phyloP scores from a whole-genome alignment of 2,888 invertebrate genomes.

The Campoplex capitator region DNA sequence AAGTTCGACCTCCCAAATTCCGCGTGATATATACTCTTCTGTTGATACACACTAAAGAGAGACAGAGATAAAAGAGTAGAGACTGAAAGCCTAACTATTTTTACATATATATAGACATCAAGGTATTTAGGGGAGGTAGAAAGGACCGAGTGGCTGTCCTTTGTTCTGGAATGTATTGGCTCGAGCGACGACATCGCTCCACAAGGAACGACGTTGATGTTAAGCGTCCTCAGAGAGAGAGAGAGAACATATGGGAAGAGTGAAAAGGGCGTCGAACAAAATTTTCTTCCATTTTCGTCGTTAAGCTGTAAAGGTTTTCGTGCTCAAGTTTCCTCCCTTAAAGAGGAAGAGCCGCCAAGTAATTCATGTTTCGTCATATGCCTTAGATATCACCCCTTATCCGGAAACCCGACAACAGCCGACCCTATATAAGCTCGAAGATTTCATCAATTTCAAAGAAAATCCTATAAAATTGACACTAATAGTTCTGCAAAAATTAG shows the following conservation, averaged over 20 bases:
- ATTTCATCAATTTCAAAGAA: neutral
- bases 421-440: neutral
- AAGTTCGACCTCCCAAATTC: slow-evolving; percentile 63
- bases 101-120: slow-evolving; percentile 29
- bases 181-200: slow-evolving; percentile 43
- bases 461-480: neutral
- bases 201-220: slow-evolving; percentile 5
- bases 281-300: slow-evolving; percentile 39
- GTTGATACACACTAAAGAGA: slow-evolving; percentile 40
- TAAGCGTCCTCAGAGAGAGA: neutral
- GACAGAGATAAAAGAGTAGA: neutral
- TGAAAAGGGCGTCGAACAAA: slow-evolving; percentile 37
- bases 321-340: slow-evolving; percentile 33
- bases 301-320: slow-evolving; percentile 34
- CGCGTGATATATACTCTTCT: slow-evolving; percentile 45
- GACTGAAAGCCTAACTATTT: slow-evolving; percentile 1
- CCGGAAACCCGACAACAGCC: neutral
- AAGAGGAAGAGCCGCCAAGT: slow-evolving; percentile 44
- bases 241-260: neutral
- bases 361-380: slow-evolving; percentile 42
- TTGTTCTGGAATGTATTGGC: slow-evolving; percentile 65
- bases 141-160: slow-evolving; percentile 51
- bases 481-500: neutral
- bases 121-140: slow-evolving; percentile 37
- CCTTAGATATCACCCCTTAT: slow-evolving; percentile 31